Percentiles rank a stretch among this genome's conserved stretches.
Evolutionary conservation across 2,888 invertebrate genomes (phyloP).

Genomic region (Chymomyza caudatula): DNA sequence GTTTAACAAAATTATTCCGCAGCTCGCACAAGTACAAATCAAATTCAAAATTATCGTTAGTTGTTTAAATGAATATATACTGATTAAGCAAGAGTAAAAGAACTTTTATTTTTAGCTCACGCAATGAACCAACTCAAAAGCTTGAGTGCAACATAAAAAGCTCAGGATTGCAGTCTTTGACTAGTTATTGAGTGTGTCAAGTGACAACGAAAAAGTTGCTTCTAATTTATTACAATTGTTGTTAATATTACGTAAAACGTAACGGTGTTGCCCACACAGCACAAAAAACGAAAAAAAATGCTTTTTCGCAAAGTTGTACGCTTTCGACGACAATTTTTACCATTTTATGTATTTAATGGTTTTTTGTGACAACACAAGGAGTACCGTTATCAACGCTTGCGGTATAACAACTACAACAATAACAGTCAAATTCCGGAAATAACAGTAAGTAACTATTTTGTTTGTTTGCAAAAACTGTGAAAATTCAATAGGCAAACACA

Average conservation of each 20-base stretch:
- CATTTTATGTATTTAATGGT: conserved; percentile 64
- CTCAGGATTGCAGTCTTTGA: conserved; percentile 10
- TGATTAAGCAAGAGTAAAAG: not conserved
- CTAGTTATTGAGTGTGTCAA: not conserved
- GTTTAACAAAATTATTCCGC: no score
- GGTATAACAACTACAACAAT: conserved; percentile 46
- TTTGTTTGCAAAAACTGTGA: not conserved
- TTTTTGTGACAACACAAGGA: conserved; percentile 67
- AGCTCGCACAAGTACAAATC: no score
- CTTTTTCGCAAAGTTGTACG: conserved; percentile 58
- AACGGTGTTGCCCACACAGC: conserved; percentile 18
- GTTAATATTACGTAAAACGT: not conserved
- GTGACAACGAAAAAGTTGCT: not conserved
- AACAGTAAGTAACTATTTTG: conserved; percentile 40
- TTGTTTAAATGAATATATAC: not conserved
- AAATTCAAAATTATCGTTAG: not conserved
- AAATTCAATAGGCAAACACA: not conserved
- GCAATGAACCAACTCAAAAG: conserved; percentile 27
- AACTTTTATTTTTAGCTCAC: not conserved
- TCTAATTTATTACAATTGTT: not conserved
- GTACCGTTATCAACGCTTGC: conserved; percentile 59
- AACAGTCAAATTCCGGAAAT: conserved; percentile 42
- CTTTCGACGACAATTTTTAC: conserved; percentile 59
- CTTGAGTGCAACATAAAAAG: conserved; percentile 13
- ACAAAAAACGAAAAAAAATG: conserved; percentile 34